Conservation (phyloP, 2,888 invertebrate species). For the Plemyria rubiginata region DNA sequence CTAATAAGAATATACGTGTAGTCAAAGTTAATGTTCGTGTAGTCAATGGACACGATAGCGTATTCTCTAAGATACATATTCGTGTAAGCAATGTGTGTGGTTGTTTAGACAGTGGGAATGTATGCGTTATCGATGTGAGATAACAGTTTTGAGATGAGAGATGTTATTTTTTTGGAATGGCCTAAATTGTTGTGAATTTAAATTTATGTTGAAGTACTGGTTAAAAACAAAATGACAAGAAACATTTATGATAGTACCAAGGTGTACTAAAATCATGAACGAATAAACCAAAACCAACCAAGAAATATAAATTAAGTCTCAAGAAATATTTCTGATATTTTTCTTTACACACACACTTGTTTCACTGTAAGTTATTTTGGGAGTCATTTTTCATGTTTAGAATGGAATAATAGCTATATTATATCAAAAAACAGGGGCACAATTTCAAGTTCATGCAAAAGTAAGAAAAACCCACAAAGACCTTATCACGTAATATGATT, state of each 20-base stretch:
- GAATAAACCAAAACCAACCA: too few species aligned
- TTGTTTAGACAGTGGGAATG: background rate
- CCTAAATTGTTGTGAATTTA: too few species aligned
- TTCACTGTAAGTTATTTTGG: background rate
- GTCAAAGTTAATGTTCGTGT: background rate
- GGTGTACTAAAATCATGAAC: too few species aligned
- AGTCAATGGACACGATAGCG: background rate
- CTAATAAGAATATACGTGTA: too few species aligned
- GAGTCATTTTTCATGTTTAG: background rate
- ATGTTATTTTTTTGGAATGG: too few species aligned
- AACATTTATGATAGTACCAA: too few species aligned
- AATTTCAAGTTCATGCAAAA: constrained; percentile 7
- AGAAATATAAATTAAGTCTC: too few species aligned
- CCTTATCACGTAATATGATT: background rate
- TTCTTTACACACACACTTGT: too few species aligned
- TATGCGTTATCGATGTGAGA: background rate
- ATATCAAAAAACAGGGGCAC: constrained; percentile 14
- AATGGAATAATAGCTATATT: background rate
- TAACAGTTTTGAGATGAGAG: background rate
- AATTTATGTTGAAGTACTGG: too few species aligned
- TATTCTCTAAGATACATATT: background rate
- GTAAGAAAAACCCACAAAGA: background rate
- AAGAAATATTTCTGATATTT: background rate
- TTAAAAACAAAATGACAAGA: too few species aligned
- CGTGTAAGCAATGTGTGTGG: too few species aligned